These are phyloP conservation scores for Smutsia temminckii DNA, from an alignment of 2,797 vertebrate species.

Conservation along the genomic window DNA sequence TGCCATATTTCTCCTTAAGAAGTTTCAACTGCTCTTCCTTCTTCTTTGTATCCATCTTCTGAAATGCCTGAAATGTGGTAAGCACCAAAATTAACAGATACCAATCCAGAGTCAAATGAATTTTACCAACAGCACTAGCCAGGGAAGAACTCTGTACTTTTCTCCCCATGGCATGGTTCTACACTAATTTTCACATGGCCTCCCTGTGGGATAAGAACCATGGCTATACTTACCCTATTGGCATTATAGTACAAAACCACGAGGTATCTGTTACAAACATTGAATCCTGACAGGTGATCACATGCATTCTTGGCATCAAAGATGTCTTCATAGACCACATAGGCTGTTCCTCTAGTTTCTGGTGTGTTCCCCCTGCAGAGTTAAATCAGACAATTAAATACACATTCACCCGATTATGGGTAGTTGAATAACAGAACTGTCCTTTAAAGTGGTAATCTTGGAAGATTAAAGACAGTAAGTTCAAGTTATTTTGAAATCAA, in stretches of 20 bases:
- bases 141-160: neutral
- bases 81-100: neutral
- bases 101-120: neutral
- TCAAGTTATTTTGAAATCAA: neutral
- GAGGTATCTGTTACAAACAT: conserved; percentile 98
- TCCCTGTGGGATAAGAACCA: accelerated
- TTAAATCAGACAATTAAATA: conserved; percentile 13
- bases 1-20: conserved; percentile 99
- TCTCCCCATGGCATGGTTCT: neutral
- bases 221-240: conserved; percentile 91
- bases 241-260: conserved; percentile 99
- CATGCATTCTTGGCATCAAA: conserved; percentile 99
- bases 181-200: neutral
- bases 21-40: conserved; percentile 99
- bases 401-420: neutral
- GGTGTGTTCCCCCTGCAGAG: conserved; percentile 94
- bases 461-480: neutral
- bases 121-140: neutral
- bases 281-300: conserved; percentile 98
- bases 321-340: conserved; percentile 99
- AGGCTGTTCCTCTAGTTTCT: conserved; percentile 96
- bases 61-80: conserved; percentile 93
- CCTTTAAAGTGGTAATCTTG: neutral
- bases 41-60: conserved; percentile 99
- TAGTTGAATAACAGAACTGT: neutral